Evolutionary conservation across 2,888 invertebrate species (phyloP).

Genomic region (Platycheirus albimanus): DNA sequence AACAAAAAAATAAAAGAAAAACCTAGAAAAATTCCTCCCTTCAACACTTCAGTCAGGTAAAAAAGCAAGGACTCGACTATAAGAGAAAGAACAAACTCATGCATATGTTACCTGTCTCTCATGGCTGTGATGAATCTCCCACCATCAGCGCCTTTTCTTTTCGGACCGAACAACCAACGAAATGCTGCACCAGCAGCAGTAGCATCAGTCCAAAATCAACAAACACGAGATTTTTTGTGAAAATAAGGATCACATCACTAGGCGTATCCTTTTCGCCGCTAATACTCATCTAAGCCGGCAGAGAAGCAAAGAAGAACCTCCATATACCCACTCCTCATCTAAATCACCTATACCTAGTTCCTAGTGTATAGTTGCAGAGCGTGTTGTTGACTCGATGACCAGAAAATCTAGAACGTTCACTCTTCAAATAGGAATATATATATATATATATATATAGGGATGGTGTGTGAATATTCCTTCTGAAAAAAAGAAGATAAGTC

Average conservation of each 20-base stretch:
- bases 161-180: conserved; percentile 33
- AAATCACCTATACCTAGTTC: no score
- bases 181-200: conserved; percentile 29
- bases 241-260: conserved; percentile 65
- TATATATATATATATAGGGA: background rate
- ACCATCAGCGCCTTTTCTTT: conserved; percentile 54
- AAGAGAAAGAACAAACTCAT: conserved; percentile 30
- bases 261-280: conserved; percentile 64
- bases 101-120: conserved; percentile 60
- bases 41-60: conserved; percentile 15
- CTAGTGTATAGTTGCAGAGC: conserved; percentile 34
- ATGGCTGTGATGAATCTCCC: conserved; percentile 44
- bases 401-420: conserved; percentile 69
- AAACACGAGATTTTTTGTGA: conserved; percentile 51
- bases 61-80: conserved; percentile 17
- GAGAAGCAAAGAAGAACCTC: conserved; percentile 39
- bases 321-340: conserved; percentile 11
- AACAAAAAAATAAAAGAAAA: background rate
- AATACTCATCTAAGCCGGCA: conserved; percentile 55
- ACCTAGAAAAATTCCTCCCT: background rate
- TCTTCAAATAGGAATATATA: conserved; percentile 41
- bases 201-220: conserved; percentile 66
- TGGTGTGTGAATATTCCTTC: conserved; percentile 19
- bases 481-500: conserved; percentile 38
- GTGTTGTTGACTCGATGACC: conserved; percentile 68